These are phyloP conservation scores for Xestoiulus laeticollis DNA, from an alignment of 2,888 invertebrate genomes.

Conservation along the genomic window DNA sequence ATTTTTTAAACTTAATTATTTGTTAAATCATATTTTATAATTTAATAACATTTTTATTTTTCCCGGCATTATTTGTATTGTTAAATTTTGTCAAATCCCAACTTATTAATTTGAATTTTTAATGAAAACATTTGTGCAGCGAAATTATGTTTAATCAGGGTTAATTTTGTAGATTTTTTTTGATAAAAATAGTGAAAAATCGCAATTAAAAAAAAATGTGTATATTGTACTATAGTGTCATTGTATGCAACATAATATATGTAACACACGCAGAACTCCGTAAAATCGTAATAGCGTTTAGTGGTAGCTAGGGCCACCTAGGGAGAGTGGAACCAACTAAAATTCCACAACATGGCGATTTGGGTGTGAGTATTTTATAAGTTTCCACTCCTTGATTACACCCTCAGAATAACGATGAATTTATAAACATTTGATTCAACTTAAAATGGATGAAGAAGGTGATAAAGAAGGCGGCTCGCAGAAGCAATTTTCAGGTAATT, in stretches of 20 bases:
- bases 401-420: not conserved
- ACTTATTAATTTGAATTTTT: no score
- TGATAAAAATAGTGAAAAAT: no score
- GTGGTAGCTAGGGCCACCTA: not conserved
- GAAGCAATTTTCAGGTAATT: constrained; percentile 47
- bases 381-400: not conserved
- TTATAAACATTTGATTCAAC: not conserved
- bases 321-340: not conserved
- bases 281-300: not conserved
- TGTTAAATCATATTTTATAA: no score
- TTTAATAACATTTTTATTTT: no score
- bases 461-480: constrained; percentile 40
- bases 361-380: constrained; percentile 24
- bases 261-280: not conserved
- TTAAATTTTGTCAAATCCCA: no score
- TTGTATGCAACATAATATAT: not conserved
- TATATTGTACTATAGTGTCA: no score
- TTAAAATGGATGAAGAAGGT: constrained; percentile 44
- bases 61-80: no score
- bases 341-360: constrained; percentile 43
- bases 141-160: no score
- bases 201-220: no score
- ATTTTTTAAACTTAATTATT: no score
- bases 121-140: no score
- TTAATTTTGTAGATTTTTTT: no score